A percentile compares a stretch with the other conserved stretches of the same genome.
These are phyloP conservation scores for Hydractinia symbiolongicarpus DNA, from an alignment of 30 jellyfish, hydroid and myxozoan genomes.

Conservation along the genomic window DNA sequence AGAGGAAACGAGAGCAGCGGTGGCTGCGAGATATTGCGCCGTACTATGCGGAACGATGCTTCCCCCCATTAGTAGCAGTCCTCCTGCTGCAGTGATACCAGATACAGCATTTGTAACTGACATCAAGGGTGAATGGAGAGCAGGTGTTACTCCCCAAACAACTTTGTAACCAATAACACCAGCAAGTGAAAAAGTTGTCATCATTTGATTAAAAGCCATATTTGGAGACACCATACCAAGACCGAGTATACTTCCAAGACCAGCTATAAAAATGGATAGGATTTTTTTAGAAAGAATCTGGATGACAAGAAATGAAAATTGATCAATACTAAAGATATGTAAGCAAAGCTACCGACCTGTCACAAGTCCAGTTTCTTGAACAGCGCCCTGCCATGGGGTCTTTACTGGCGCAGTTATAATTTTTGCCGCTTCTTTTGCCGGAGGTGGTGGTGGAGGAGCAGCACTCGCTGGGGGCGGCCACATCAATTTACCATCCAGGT, in stretches of 20 bases:
- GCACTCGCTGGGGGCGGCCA: slow-evolving; percentile 91
- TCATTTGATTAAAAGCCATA: slow-evolving; percentile 81
- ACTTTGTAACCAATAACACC: slow-evolving; percentile 96
- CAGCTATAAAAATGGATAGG: slow-evolving; percentile 41
- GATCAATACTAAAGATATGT: not conserved
- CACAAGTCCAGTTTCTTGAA: slow-evolving; percentile 53
- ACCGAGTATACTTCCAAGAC: slow-evolving; percentile 66
- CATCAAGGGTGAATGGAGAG: slow-evolving; percentile 93
- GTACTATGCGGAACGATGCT: slow-evolving; percentile 67
- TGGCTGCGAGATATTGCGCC: slow-evolving; percentile 79
- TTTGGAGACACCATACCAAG: slow-evolving; percentile 85
- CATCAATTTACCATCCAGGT: slow-evolving; percentile 66
- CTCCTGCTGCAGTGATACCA: slow-evolving; percentile 97
- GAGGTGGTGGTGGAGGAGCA: slow-evolving; percentile 74
- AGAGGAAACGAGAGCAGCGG: slow-evolving; percentile 87
- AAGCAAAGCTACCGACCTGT: slow-evolving; percentile 23
- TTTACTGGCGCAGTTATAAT: slow-evolving; percentile 53
- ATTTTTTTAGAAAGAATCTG: not conserved
- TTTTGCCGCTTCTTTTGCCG: slow-evolving; percentile 35
- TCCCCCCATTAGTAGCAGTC: slow-evolving; percentile 92
- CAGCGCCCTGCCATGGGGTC: slow-evolving; percentile 60
- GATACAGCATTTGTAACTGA: slow-evolving; percentile 93
- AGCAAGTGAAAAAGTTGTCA: slow-evolving; percentile 90
- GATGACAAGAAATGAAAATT: not conserved
- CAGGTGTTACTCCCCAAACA: slow-evolving; percentile 97